A percentile compares a stretch with the other conserved stretches of the same genome.
Conservation (phyloP, 1,140 invertebrate genomes). For the Lamellibrachia luymesi region DNA sequence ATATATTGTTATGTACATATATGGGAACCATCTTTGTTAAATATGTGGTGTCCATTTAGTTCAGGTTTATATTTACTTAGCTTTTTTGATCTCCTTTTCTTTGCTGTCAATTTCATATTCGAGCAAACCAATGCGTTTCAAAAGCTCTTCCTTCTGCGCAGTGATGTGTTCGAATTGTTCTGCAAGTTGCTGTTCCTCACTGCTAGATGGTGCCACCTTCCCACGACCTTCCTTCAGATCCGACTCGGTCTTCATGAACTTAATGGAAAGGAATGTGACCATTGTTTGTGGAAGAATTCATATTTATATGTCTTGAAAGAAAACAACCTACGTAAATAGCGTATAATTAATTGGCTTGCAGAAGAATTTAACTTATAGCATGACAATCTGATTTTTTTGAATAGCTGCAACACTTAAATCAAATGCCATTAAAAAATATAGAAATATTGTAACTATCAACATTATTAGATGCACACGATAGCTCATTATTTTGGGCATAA, state of each 20-base stretch:
- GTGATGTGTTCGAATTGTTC: not conserved
- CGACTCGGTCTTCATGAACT: constrained; percentile 17
- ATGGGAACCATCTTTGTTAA: not conserved
- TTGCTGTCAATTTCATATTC: constrained; percentile 8
- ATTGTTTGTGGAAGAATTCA: not conserved
- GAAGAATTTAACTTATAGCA: not conserved
- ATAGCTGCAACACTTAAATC: too few species aligned
- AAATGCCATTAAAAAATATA: too few species aligned
- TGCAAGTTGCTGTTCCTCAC: not conserved
- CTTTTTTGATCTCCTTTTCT: constrained; percentile 15
- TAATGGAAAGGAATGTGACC: not conserved
- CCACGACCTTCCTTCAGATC: not conserved
- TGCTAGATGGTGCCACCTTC: not conserved
- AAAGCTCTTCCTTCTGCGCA: not conserved
- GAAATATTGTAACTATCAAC: too few species aligned
- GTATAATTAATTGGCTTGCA: not conserved
- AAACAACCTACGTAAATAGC: not conserved
- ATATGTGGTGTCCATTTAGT: not conserved
- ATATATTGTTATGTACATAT: not conserved
- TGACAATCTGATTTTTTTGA: too few species aligned
- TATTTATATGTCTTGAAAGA: not conserved
- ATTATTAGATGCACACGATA: too few species aligned
- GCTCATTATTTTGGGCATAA: too few species aligned
- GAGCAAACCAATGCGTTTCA: not conserved
- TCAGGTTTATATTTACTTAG: not conserved